Percentiles rank a stretch among this genome's conserved stretches.
Conservation (phyloP, 1,140 invertebrate species). For the Zaprionus kolodkinae region DNA sequence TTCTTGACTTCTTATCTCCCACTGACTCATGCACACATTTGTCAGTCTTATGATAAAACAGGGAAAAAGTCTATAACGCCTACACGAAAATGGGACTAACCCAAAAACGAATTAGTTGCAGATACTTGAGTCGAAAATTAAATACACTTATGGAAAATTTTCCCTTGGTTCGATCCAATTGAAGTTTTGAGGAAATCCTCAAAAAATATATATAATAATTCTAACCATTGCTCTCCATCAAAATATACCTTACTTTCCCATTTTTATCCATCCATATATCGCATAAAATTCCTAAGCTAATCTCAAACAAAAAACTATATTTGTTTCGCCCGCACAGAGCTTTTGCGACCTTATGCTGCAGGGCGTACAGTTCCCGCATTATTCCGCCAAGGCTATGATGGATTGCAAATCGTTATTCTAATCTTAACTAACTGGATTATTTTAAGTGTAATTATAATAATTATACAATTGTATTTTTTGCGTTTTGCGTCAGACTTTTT, state of each 20-base stretch:
- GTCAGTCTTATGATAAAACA: conserved; percentile 42
- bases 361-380: conserved; percentile 89
- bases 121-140: neutral
- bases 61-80: neutral
- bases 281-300: neutral
- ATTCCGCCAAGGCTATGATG: conserved; percentile 88
- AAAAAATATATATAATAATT: too few relatives aligned
- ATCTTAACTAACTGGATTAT: neutral
- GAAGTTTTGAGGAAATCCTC: neutral
- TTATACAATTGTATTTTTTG: conserved; percentile 40
- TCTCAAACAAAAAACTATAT: conserved; percentile 12
- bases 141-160: too few relatives aligned
- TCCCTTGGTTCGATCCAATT: neutral
- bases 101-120: neutral
- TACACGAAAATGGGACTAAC: neutral
- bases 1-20: conserved; percentile 49
- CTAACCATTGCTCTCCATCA: too few relatives aligned
- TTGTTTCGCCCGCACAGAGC: conserved; percentile 85
- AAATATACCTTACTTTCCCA: too few relatives aligned
- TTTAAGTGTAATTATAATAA: conserved; percentile 62
- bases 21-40: conserved; percentile 57
- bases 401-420: conserved; percentile 84
- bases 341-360: conserved; percentile 88
- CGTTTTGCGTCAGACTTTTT: conserved; percentile 44
- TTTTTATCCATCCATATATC: neutral